Evolutionary conservation across 2,113 vertebrate genomes (phyloP).

Genomic region (Pygoscelis antarcticus): DNA sequence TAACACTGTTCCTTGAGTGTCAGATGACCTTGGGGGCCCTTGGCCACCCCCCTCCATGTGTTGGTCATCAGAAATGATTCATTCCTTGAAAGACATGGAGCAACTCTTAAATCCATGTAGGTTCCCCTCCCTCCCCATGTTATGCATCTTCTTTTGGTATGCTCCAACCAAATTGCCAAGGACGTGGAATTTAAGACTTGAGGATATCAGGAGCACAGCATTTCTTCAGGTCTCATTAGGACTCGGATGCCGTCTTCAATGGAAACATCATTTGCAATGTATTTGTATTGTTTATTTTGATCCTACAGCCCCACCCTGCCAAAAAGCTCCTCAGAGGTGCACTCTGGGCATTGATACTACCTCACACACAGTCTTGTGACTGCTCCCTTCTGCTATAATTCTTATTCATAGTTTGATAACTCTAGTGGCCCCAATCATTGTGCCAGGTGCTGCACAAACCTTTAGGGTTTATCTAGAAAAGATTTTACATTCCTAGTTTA

Average conservation of each 20-base stretch:
- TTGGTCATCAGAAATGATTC: conserved; percentile 66
- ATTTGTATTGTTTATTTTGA: neutral
- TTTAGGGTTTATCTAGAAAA: conserved; percentile 32
- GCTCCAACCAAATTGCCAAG: neutral
- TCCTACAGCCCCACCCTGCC: neutral
- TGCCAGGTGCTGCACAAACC: neutral
- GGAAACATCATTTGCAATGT: neutral
- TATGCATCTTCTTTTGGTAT: neutral
- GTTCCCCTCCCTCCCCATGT: neutral
- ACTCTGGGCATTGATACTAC: neutral
- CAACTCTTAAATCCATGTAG: neutral
- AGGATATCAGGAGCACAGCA: neutral
- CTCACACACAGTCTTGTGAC: neutral
- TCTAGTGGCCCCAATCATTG: neutral
- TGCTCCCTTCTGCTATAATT: neutral
- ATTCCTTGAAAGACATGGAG: conserved; percentile 20
- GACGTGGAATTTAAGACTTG: neutral
- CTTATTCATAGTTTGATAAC: conserved; percentile 1
- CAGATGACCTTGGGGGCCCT: conserved; percentile 62
- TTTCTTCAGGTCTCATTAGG: neutral
- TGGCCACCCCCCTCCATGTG: conserved; percentile 32
- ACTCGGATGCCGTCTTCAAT: neutral
- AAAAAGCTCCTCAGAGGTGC: neutral
- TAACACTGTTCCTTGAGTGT: conserved; percentile 65
- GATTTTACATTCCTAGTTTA: conserved; percentile 39